Evolutionary conservation across 2,113 vertebrate species (phyloP), one percentile per base, ranked within the genome.

Genomic region (Talpa occidentalis): DNA sequence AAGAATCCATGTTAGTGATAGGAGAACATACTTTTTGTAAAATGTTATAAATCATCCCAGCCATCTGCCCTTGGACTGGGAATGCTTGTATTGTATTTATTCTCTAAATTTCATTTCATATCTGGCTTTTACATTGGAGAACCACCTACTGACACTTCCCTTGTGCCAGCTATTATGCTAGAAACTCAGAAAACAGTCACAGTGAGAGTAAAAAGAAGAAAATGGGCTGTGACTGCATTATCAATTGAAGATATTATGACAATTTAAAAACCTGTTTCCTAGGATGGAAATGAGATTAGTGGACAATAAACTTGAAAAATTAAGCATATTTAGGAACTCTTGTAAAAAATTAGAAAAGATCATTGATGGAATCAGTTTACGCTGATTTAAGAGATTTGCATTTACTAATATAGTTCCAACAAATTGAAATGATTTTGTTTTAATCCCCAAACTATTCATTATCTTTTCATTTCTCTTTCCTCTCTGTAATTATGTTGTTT

Each of bases 61-160:
- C 17, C 16, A 40, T 66, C 30, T 82, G 32, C 44, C 76, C n/a
- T 77, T 77, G 37, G 44, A 49, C n/a, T 56, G 14, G 47, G 19
- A 93, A 82, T 96, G 47, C 12, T 73, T 85, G 35, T 28, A 70
- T 73, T 85, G 35, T 28, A 70, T 93, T 77, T 82, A 28, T 81
- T 70, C 76, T 76, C 69, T 54, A 77, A 78, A 82, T 49, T 70
- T 70, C 16, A 22, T 83, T 78, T 76, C 28, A 8, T 78, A 22
- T 83, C 56, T 91, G 42, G 40, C 22, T 72, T 88, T 74, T 87
- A 69, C 83, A 66, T 56, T 30, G 40, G 93, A 89, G 44, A 90
- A 81, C 56, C 40, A 76, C 30, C 69, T 49, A 62, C 32, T 47
- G 35, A 82, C 79, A 81, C 35, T 78, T 86, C 22, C 49, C 60